Conservation (phyloP, 1,140 invertebrate species). For the Colletes gigas region DNA sequence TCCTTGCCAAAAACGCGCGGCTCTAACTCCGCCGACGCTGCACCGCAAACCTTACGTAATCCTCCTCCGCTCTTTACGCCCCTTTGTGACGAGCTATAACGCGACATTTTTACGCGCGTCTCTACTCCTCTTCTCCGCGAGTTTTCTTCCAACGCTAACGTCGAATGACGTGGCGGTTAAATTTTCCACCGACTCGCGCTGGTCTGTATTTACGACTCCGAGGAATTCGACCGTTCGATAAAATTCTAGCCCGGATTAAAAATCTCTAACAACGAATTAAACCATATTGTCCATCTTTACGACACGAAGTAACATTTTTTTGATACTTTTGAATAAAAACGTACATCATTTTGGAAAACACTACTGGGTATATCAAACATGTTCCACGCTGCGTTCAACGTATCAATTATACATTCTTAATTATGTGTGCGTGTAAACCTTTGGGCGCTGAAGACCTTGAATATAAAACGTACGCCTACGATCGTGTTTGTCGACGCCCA, state of each 20-base stretch:
- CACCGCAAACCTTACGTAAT: slow-evolving; percentile 58
- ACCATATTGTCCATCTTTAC: no score
- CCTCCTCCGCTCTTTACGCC: background rate
- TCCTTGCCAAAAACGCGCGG: slow-evolving; percentile 60
- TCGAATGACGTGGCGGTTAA: slow-evolving; percentile 57
- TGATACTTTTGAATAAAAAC: no score
- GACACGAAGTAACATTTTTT: no score
- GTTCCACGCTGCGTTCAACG: no score
- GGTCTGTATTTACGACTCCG: slow-evolving; percentile 23
- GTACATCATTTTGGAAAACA: no score
- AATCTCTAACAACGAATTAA: no score
- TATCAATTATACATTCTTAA: no score
- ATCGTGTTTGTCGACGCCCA: background rate
- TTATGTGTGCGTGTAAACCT: background rate
- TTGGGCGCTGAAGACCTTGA: background rate
- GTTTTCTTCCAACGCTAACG: slow-evolving; percentile 44
- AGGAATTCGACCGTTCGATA: background rate
- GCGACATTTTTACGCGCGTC: slow-evolving; percentile 42
- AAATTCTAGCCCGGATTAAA: background rate
- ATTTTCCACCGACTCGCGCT: slow-evolving; percentile 53
- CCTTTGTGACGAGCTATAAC: background rate
- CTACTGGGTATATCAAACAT: no score
- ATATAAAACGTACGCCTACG: background rate
- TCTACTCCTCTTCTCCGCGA: slow-evolving; percentile 1
- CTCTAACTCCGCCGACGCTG: slow-evolving; percentile 34